Conservation (phyloP, 2,113 vertebrate species). For the Garra rufa region DNA sequence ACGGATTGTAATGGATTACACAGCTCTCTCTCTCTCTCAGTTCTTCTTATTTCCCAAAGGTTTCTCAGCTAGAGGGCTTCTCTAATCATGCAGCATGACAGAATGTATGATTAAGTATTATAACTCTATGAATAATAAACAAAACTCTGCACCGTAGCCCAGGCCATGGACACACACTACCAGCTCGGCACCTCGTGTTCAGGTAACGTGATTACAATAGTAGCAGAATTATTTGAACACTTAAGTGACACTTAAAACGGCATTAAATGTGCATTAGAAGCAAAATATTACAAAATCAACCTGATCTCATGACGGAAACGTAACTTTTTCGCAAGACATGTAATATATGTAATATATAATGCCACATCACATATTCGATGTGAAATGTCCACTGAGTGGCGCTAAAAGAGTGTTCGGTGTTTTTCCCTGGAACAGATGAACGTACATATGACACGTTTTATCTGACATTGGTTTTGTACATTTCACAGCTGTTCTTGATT, state of each 20-base stretch:
- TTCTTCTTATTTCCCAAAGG: constrained; percentile 44
- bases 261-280: not conserved
- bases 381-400: too few species aligned
- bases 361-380: too few species aligned
- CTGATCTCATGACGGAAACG: too few species aligned
- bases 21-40: constrained; percentile 30
- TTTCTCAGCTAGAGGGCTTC: constrained; percentile 23
- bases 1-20: constrained; percentile 53
- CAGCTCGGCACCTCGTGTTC: not conserved
- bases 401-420: too few species aligned
- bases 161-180: constrained; percentile 9
- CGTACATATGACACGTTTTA: too few species aligned
- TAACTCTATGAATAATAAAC: constrained; percentile 45
- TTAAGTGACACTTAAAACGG: not conserved
- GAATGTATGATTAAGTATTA: constrained; percentile 52
- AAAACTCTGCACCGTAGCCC: not conserved
- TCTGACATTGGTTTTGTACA: too few species aligned
- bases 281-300: not conserved
- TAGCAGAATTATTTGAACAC: not conserved
- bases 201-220: not conserved
- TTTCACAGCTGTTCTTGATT: too few species aligned
- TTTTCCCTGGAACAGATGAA: too few species aligned
- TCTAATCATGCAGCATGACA: constrained; percentile 45
- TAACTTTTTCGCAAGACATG: not conserved
- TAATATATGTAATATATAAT: too few species aligned